A percentile compares a stretch with the other conserved stretches of the same genome.
phyloP scores from a whole-genome alignment of 2,113 vertebrate genomes.

The Leucoraja erinaceus region DNA sequence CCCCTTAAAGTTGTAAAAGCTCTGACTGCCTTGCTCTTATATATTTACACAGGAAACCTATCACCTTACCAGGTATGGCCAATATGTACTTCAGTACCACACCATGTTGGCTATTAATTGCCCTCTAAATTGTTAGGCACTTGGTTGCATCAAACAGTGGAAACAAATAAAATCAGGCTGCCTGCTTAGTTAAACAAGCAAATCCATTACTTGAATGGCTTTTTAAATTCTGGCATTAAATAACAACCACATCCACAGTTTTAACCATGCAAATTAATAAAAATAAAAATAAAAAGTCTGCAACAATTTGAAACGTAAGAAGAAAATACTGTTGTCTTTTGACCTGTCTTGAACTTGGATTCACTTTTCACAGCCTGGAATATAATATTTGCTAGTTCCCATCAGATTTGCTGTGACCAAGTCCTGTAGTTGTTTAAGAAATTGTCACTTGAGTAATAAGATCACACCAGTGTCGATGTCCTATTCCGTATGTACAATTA shows the following conservation, averaged over 20 bases:
- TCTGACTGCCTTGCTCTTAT: neutral
- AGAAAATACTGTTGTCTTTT: too few species aligned
- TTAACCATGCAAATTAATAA: neutral
- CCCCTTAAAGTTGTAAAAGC: neutral
- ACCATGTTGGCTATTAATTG: too few species aligned
- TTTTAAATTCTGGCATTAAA: neutral
- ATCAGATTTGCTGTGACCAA: neutral
- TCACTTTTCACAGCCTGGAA: too few species aligned
- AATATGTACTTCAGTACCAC: neutral
- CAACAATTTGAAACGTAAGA: too few species aligned
- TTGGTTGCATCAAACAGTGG: neutral
- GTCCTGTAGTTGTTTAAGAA: constrained; percentile 12
- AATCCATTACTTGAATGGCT: neutral
- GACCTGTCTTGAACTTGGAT: too few species aligned
- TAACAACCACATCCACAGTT: neutral
- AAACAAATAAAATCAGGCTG: neutral
- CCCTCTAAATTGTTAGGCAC: neutral
- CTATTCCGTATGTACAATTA: neutral
- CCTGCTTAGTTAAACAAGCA: neutral
- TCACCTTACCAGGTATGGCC: neutral
- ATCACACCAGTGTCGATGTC: neutral
- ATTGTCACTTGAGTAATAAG: neutral
- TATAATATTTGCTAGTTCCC: neutral
- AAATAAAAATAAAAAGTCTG: too few species aligned
- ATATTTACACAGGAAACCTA: neutral